Evolutionary conservation across 1,140 invertebrate genomes (phyloP), one percentile per base, ranked within the genome.

Genomic region (Drosophila ficusphila): DNA sequence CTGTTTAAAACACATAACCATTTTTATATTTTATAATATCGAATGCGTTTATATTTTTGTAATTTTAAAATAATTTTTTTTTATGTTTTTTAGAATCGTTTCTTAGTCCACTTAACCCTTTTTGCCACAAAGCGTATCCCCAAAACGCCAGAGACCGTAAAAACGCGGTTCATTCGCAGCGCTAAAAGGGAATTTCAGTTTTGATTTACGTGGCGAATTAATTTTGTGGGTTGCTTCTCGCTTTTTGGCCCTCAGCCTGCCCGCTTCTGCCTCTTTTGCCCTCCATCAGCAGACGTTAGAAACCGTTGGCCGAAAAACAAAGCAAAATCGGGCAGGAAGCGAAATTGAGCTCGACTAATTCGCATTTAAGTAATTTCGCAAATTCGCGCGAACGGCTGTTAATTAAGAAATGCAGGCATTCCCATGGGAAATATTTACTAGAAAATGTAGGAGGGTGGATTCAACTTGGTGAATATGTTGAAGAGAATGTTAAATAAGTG

Each of bases 171-270:
- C 75, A 39, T 53, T 72, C 39, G 49, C 31, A 54, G 47, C 34
- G 12, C 36, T 54, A 70, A 75, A 79, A 58, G 71, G 48, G 46
- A 76, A 81, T 76, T 79, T 76, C 52, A 34, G 56, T 54, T 86
- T 76, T 85, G 76, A 85, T 85, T 85, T 85, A 85, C 76, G 79
- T 86, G 44, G 81, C 81, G 79, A 79, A 79, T 85, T 85, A 85
- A 85, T 86, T 86, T 85, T 65, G 61, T 69, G 79, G 81, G 53
- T 57, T 49, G 21, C 31, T 29, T 11, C 12, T 29, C 23, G 12
- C 18, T 14, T 25, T 8, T 36, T 11, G 16, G 14, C 23, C 42
- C 25, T 7, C 18, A 8, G 8, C 6, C 21, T 18, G 23, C 29
- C 16, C n/a, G n/a, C n/a, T n/a, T n/a, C n/a, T n/a, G n/a, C n/a